Base-by-base conservation (phyloP, 2,797 vertebrate species). In the Sebastes dallii region DNA sequence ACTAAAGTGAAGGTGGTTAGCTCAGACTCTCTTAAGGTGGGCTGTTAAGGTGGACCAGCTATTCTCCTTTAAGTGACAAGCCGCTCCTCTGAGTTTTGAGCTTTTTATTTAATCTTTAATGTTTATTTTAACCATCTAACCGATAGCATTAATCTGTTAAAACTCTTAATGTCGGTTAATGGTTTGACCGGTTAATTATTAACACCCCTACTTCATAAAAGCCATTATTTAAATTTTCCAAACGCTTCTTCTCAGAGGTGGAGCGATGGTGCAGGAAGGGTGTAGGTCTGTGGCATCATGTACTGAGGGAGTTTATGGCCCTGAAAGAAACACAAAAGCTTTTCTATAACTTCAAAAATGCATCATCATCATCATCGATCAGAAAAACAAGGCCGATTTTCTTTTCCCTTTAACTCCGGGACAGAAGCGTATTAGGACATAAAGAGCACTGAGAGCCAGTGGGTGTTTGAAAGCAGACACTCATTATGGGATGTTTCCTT, bases 401-500 rank as follows among this genome's bases (percentile, higher is more conserved):
- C 58, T 29, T 22, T 11, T 52, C 42, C 61, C 71, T 78, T 56
- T n/a, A 54, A 52, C 64, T 80, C 30, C 0, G 29, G 67, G 75
- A 62, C 42, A 2, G 54, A 69, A 46, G 18, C 58, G 16, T 27
- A 16, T 77, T 4, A 56, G 75, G 80, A 80, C 78, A 66, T 42
- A 9, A 65, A 83, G 59, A 69, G 77, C 75, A 11, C 42, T 11
- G 8, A 80, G 81, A 74, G 81, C 66, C 62, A 8, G 79, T 79
- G 78, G 77, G 72, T 32, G 73, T 80, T 18, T 67, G 66, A 66
- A 76, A 83, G 69, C 62, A 80, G 72, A 54, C 56, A 1, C 72
- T 89, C 71, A 86, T 88, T 87, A 84, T 88, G 82, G 86, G 85
- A 86, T 80, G 86, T 85, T 80, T 88, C 75, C 84, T 77, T 5